Evolutionary conservation across 1,140 invertebrate genomes (phyloP), one percentile per base, ranked within the genome.

Genomic region (Drosophila kikkawai): DNA sequence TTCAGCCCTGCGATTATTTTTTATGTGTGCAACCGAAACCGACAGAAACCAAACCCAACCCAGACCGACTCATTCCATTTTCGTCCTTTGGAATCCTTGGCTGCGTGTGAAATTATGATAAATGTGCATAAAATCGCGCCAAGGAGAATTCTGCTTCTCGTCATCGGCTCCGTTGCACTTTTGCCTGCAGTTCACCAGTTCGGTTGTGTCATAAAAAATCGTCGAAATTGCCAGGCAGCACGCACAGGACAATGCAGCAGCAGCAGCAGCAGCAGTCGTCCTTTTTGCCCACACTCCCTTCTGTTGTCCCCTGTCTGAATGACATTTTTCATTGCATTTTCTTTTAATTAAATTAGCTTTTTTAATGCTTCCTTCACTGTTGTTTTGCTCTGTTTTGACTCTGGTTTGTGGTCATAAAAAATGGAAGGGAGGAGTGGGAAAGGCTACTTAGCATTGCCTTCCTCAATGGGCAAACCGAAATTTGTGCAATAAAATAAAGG

Each of bases 321-420:
- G 81, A 79, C 75, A 77, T 76, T 88, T 88, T 88, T 88, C 78
- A 88, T 88, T 90, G 85, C 85, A 82, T 90, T 90, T 88, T 88
- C 85, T 85, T 88, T 88, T 88, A 88, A 88, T 88, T 88, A 90
- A 88, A 88, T 88, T 88, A 88, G 85, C 85, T 88, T 82, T 84
- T 88, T 84, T 81, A 88, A 73, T 88, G 85, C 66, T 79, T 79
- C 82, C 57, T 66, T 39, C 53, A 67, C 77, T 44, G 76, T 77
- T 84, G 51, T 84, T 75, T 66, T 76, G 71, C 69, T 60, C 67
- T 73, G 69, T 73, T 73, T 73, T 73, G 70, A 73, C 70, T 73
- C 45, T 73, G 67, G 70, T 73, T 73, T 73, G 70, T 73, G 70
- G 70, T 73, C 53, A 73, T 73, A 73, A 73, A 73, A 68, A 60